Base-by-base conservation (phyloP, 2,113 vertebrate genomes). In the Daubentonia madagascariensis region DNA sequence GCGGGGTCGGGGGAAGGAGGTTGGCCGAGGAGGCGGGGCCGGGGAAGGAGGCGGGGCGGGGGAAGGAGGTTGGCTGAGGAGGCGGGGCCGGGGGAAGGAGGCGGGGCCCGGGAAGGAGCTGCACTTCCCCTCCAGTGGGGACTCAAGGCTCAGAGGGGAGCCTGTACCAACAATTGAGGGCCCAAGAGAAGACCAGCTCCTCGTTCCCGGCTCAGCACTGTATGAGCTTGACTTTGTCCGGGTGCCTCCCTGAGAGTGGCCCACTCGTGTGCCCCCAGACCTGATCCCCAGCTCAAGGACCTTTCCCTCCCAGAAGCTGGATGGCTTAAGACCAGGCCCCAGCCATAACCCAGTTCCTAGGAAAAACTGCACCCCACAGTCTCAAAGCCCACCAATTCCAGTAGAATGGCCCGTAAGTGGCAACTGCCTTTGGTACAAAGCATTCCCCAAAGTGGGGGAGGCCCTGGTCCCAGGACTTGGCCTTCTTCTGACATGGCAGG, bases 51-150 rank as follows among this genome's bases (percentile, higher is more conserved):
- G 54, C 6, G 17, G 54, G 54, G 18, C 20, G 1, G 6, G 18
- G 18, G 54, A 20, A 57, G 54, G 52, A 50, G 50, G 50, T 50
- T 10, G 50, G 50, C 50, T 50, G 50, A n/a, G n/a, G n/a, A 50
- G 0, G 28, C 3, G 25, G 59, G 59, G 3, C 59, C 9, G 3
- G 9, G 59, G 59, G 22, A 20, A 59, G 57, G 8, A 23, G 59
- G 59, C 8, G 59, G 20, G 28, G 40, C 0, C 0, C 3, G 8
- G 28, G n/a, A 1, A 5, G 16, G 10, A 50, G 10, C 14, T 0
- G 5, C 9, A 30, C 37, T 48, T 20, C 5, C 12, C 8, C 23
- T 12, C 50, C 0, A 6, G 14, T 35, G 43, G 11, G 22, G 52
- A 13, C 30, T 52, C 65, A 0, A 30, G 35, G 35, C 14, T 81